A percentile compares a stretch with the other conserved stretches of the same genome.
These are phyloP conservation scores for Felis chaus DNA, from an alignment of 2,113 vertebrate genomes.

Conservation along the genomic window DNA sequence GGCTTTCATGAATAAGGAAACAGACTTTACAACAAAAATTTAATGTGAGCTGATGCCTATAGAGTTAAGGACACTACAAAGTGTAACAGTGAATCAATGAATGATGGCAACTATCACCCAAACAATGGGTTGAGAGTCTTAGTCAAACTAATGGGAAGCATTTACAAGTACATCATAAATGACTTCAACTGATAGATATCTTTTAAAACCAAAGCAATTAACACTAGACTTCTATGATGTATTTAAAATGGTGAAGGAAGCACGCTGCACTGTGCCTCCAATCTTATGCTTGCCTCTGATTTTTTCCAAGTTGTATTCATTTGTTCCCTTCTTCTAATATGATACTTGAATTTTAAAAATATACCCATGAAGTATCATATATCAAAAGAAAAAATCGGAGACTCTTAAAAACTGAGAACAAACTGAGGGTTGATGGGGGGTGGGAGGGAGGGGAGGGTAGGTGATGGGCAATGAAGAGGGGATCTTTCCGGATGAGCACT, in stretches of 20 bases:
- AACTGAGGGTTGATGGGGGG: too few relatives aligned
- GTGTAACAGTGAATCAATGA: not conserved
- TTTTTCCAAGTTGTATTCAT: not conserved
- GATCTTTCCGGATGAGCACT: too few relatives aligned
- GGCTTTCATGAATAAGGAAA: not conserved
- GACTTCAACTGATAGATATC: not conserved
- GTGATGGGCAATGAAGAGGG: too few relatives aligned
- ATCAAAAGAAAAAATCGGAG: not conserved
- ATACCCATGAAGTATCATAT: not conserved
- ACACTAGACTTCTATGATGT: not conserved
- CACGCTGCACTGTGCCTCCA: not conserved
- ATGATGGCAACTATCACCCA: not conserved
- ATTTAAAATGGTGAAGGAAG: conserved; percentile 25
- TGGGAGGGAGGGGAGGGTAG: too few relatives aligned
- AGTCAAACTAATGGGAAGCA: not conserved
- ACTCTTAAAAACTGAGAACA: too few relatives aligned
- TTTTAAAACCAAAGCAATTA: conserved; percentile 2
- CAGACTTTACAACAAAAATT: not conserved
- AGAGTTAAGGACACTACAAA: not conserved
- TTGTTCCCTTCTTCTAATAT: not conserved
- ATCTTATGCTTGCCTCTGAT: not conserved
- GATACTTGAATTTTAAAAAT: not conserved
- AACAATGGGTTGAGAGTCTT: not conserved
- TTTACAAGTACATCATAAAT: not conserved
- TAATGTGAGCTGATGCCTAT: not conserved